Conservation (phyloP, 1,140 invertebrate species). For the Asobara japonica region DNA sequence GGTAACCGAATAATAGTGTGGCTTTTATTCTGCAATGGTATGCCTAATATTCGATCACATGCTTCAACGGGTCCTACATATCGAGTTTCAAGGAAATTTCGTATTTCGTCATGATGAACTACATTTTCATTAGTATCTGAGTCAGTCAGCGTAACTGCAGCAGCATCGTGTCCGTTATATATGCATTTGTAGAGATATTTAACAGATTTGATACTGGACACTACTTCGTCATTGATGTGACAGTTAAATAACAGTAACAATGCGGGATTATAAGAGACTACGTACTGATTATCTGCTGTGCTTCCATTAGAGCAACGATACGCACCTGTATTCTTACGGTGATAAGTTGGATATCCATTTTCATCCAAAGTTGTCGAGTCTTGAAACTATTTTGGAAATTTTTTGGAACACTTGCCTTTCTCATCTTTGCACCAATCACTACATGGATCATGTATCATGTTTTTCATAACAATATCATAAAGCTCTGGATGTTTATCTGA, state of each 20-base stretch:
- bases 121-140: not conserved
- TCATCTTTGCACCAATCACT: slow-evolving; percentile 21
- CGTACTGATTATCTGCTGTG: not conserved
- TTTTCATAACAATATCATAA: slow-evolving; percentile 31
- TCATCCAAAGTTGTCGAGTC: not conserved
- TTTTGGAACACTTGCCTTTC: slow-evolving; percentile 44
- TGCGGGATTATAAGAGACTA: not conserved
- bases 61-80: too few relatives aligned
- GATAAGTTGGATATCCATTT: not conserved
- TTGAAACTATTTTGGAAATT: not conserved
- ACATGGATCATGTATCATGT: not conserved
- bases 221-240: not conserved
- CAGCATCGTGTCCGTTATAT: not conserved
- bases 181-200: not conserved
- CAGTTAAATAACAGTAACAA: not conserved
- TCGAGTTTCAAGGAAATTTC: not conserved
- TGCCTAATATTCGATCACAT: too few relatives aligned
- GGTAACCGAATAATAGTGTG: not conserved
- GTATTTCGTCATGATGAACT: not conserved
- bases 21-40: too few relatives aligned
- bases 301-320: not conserved
- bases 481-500: slow-evolving; percentile 51
- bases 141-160: not conserved
- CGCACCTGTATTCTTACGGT: not conserved
- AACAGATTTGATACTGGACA: not conserved